Evolutionary conservation across 2,113 vertebrate genomes (phyloP), one percentile per base, ranked within the genome.

Genomic region (Sorex araneus): DNA sequence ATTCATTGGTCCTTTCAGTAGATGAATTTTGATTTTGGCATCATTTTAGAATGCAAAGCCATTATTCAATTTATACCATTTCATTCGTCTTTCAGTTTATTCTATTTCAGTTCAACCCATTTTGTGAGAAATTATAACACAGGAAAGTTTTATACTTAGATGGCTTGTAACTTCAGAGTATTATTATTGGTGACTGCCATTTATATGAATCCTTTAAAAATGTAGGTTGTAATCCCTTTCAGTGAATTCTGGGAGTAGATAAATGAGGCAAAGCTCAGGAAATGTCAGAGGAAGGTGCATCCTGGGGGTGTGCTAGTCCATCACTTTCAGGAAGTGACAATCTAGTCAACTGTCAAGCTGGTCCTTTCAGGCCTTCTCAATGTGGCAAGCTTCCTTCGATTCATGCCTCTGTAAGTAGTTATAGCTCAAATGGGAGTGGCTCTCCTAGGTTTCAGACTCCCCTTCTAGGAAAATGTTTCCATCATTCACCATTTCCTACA

Each of bases 401-500:
- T 98, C 97, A 97, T 97, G 92, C 92, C 82, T 96, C 92, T 95
- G 90, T 96, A 96, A 98, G 97, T 97, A 93, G 95, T 88, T 92
- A 93, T 34, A 96, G 94, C 92, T 88, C 91, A 95, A 90, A 91
- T 96, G 97, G 98, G 97, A 87, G 84, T 97, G 97, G 96, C 94
- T 97, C 90, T 96, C 95, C 94, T 88, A 90, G 96, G 97, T 96
- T 98, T 97, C 96, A 95, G 95, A 97, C 94, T 96, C 95, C 97
- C 87, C 97, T 98, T 98, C 98, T 96, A 97, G 97, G 96, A 93
- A 95, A 94, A 96, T 94, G 95, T 94, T 67, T 92, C 96, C 96
- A 87, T 96, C 96, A 98, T 98, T 98, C 96, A 96, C 97, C 87
- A 76, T 98, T 99, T 99, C 98, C 98, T 98, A 80, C 96, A 90